phyloP scores from a whole-genome alignment of 2,797 vertebrate genomes.

The Tragelaphus eurycerus region DNA sequence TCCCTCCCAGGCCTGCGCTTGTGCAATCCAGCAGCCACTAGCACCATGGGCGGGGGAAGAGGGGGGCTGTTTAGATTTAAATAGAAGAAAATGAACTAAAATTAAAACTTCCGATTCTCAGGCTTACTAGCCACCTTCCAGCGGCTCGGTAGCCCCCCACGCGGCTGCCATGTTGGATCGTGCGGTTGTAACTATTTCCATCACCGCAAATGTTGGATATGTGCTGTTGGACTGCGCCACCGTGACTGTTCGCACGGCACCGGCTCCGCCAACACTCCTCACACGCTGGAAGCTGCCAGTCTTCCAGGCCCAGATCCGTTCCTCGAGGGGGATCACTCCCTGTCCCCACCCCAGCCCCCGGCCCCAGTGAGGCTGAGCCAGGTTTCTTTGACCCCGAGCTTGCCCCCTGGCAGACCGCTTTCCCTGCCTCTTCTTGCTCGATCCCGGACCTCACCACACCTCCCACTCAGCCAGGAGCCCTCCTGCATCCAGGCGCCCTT shows the following conservation, averaged over 20 bases:
- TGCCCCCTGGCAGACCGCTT: too few species aligned
- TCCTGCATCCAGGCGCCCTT: background rate
- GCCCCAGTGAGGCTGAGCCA: background rate
- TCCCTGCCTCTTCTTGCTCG: background rate
- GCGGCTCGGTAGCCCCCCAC: background rate
- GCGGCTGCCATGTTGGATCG: background rate
- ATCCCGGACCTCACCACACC: background rate
- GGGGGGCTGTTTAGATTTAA: background rate
- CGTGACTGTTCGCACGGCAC: background rate
- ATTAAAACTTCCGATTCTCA: background rate
- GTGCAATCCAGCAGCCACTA: background rate
- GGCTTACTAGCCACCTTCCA: background rate
- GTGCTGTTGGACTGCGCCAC: background rate
- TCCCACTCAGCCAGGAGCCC: background rate
- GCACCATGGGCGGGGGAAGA: background rate
- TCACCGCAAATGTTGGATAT: rapidly evolving
- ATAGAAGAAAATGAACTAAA: background rate
- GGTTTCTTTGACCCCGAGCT: background rate
- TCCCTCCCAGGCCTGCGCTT: background rate
- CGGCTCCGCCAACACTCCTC: rapidly evolving
- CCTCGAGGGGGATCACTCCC: too few species aligned
- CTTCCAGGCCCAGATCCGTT: background rate
- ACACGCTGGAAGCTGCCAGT: rapidly evolving
- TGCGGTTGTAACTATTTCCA: rapidly evolving
- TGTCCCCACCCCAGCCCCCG: rapidly evolving